A percentile compares a stretch with the other conserved stretches of the same genome.
These are phyloP conservation scores for Onthophagus sagittarius DNA, from an alignment of 2,888 invertebrate genomes.

Conservation along the genomic window DNA sequence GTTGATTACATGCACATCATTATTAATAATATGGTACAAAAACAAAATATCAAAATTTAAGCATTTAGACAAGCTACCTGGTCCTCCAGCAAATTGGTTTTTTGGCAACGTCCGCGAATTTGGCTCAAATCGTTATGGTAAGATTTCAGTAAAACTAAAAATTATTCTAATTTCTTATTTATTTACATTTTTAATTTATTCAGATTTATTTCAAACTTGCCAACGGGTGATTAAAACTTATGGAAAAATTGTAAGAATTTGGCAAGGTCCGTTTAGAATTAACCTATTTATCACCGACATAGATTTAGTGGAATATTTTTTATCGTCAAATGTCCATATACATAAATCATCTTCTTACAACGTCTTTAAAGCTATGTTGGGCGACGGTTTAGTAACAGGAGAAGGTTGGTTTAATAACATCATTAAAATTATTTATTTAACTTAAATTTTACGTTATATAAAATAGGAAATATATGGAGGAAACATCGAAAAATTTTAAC, in stretches of 20 bases:
- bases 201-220: slow-evolving; percentile 12
- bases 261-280: slow-evolving; percentile 21
- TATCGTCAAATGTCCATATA: slow-evolving; percentile 29
- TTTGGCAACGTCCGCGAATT: slow-evolving; percentile 22
- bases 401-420: slow-evolving; percentile 21
- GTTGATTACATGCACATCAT: not conserved
- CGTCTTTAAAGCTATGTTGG: slow-evolving; percentile 13
- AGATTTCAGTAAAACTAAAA: not conserved
- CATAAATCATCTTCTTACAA: slow-evolving; percentile 25
- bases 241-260: slow-evolving; percentile 27
- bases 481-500: slow-evolving; percentile 48
- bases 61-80: slow-evolving; percentile 15
- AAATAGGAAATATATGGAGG: slow-evolving; percentile 47
- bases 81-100: slow-evolving; percentile 4
- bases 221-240: slow-evolving; percentile 21
- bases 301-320: slow-evolving; percentile 27
- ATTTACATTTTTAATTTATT: not conserved
- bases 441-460: not conserved
- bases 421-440: not conserved
- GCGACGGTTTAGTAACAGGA: slow-evolving; percentile 28
- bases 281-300: slow-evolving; percentile 29
- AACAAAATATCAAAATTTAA: not conserved
- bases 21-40: not conserved
- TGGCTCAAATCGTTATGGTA: slow-evolving; percentile 17
- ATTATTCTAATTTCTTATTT: not conserved